Conservation (phyloP, 2,113 vertebrate genomes). For the Macrotis lagotis region DNA sequence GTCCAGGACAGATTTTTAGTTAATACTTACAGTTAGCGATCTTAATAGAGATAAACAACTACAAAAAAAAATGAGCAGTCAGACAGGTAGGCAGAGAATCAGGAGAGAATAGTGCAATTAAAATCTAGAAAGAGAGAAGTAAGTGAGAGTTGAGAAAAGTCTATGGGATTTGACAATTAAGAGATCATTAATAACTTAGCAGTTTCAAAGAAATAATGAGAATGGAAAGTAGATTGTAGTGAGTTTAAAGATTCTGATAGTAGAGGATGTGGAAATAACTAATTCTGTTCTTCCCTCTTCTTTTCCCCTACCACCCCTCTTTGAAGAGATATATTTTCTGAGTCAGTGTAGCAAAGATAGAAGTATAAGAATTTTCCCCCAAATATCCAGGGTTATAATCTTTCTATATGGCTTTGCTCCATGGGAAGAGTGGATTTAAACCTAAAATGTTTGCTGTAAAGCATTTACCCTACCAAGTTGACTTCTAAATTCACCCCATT, state of each 20-base stretch:
- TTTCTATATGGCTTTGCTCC: background rate
- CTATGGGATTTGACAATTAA: background rate
- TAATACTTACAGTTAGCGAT: background rate
- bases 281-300: too few relatives aligned
- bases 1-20: background rate
- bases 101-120: background rate
- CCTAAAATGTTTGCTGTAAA: background rate
- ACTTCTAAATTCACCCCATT: background rate
- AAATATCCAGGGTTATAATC: background rate
- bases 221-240: background rate
- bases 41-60: background rate
- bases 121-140: background rate
- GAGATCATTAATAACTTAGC: background rate
- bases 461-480: background rate
- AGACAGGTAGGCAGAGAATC: background rate
- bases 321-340: background rate
- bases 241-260: background rate
- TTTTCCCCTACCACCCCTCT: background rate
- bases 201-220: background rate
- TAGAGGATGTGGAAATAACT: background rate
- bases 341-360: background rate
- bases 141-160: background rate
- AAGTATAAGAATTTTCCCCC: background rate
- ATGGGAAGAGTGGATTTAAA: background rate
- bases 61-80: background rate